Evolutionary conservation across 35 echinoderm and acorn worm species (phyloP).

Genomic region (Anneissia japonica): DNA sequence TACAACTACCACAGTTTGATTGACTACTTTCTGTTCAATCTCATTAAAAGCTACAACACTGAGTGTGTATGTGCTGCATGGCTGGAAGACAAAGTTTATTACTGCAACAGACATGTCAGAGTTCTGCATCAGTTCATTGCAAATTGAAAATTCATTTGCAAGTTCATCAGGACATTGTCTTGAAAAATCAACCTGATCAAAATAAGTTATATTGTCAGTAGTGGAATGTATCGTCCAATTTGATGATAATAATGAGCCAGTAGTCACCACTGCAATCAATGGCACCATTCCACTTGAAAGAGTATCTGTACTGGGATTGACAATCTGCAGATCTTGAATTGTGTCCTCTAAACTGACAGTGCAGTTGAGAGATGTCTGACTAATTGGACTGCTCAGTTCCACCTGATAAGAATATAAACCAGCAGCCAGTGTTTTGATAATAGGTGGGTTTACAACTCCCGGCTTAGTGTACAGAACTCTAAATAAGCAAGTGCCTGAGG

Average conservation of each 20-base stretch:
- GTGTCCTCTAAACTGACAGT: not conserved
- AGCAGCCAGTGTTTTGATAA: not conserved
- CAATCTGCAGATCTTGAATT: not conserved
- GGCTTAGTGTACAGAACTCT: not conserved
- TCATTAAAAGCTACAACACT: not conserved
- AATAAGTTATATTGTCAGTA: not conserved
- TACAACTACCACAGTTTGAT: not conserved
- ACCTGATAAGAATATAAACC: not conserved
- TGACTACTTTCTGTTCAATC: not conserved
- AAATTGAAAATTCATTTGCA: not conserved
- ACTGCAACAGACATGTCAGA: not conserved
- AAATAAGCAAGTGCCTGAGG: not conserved
- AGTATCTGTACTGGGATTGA: not conserved
- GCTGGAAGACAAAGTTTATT: not conserved
- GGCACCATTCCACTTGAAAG: not conserved
- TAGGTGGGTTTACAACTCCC: not conserved
- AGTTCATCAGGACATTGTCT: not conserved
- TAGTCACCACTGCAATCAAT: not conserved
- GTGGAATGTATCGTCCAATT: not conserved
- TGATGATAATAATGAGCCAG: not conserved
- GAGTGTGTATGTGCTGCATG: not conserved
- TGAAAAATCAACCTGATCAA: not conserved
- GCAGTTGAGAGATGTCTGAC: not conserved
- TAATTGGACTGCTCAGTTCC: not conserved
- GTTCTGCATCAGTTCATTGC: not conserved